Evolutionary conservation across 2,888 invertebrate species (phyloP), one percentile per base, ranked within the genome.

Genomic region (Mamestra brassicae): DNA sequence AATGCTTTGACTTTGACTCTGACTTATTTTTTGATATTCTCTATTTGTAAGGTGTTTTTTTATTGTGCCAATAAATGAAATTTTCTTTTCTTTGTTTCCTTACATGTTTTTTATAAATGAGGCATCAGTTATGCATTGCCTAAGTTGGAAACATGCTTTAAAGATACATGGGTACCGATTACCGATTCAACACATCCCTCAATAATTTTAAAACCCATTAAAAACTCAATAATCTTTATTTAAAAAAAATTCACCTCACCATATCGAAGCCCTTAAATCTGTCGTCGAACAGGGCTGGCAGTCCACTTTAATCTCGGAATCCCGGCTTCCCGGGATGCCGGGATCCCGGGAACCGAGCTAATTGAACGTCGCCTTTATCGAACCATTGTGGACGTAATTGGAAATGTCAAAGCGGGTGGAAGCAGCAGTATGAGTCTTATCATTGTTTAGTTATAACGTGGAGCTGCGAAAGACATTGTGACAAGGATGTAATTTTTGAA

Each of bases 361-460:
- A 81, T 81, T 81, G 85, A 70, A 76, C 82, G 77, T 85, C 82
- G 66, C 69, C 65, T 71, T 85, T 85, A 81, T 75, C 82, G 81
- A 76, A 58, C 71, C 50, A 70, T 85, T 85, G 76, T 72, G 62
- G 11, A 50, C 62, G 77, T 81, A 81, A 81, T 81, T 81, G 81
- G 85, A 81, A 85, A 81, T 81, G 82, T 85, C 85, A 81, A 71
- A 71, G 63, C 85, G 47, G 52, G 45, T 50, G 47, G 57, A 75
- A 85, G 69, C 69, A 66, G 66, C 54, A 63, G 70, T 81, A 70
- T 66, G 66, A 79, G 67, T 36, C 57, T 47, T 71, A 58, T 50
- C 47, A 47, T 66, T 71, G 68, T 83, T 82, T 57, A 58, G 57
- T 65, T 78, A 47, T 74, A 42, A 36, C 61, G 42, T 17, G n/a